Base-by-base conservation (phyloP, 1,140 invertebrate species). In the Ceratoteleas bidentatus region DNA sequence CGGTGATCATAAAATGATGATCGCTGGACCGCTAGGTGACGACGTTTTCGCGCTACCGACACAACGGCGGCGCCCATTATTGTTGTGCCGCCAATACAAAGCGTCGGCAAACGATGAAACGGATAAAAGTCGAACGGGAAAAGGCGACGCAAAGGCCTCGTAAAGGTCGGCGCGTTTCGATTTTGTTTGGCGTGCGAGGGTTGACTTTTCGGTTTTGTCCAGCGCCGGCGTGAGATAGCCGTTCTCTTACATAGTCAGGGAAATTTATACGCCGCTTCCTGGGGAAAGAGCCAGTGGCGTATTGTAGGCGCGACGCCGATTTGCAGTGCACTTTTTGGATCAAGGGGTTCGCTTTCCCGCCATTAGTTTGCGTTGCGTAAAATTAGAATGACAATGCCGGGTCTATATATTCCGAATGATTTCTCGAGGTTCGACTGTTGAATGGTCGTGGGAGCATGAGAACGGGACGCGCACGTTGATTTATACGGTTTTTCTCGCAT, bases 1-100 rank as follows among this genome's bases (percentile, higher is more conserved):
- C 83, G 74, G 78, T 73, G 65, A 60, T 72, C 78, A 84, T 88
- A 89, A 88, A 90, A 83, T 76, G 81, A 89, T 89, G 74, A 88
- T 88, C 78, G 85, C 40, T 54, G 61, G 24, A 24, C 66, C 78
- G 64, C 53, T 68, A 69, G 77, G 88, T 88, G 87, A 86, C 79
- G 88, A 90, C 85, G 84, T 85, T 88, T 83, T 85, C 58, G 82
- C 82, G 85, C 85, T 89, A 86, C 86, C 85, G 88, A 85, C 84
- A 81, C 69, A 82, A 85, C 54, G 81, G 50, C 66, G 64, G 33
- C 47, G 43, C 66, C 73, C 57, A 84, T 86, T 83, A 86, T 84
- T 83, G 52, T 38, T 11, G 33, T 45, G 76, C 56, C 58, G 64
- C 38, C 64, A 54, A 47, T 52, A 81, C 81, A 87, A 84, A 72